Conservation (phyloP, 2,797 vertebrate species). For the Zalophus californianus region DNA sequence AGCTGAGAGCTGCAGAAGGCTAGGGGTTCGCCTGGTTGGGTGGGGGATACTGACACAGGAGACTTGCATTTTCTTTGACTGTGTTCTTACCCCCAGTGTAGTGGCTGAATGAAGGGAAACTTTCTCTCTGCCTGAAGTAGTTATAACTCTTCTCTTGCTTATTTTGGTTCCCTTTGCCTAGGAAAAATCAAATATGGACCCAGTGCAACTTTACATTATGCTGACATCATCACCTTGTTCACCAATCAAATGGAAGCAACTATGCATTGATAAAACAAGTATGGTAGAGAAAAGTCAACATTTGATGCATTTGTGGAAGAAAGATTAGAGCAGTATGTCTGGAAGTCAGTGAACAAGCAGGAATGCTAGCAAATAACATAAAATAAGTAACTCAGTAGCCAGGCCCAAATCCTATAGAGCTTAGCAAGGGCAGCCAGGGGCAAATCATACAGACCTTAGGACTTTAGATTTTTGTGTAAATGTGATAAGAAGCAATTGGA, state of each 20-base stretch:
- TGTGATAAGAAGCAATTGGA: slow-evolving; percentile 13
- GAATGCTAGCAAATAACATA: background rate
- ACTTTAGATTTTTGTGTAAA: background rate
- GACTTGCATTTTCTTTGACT: background rate
- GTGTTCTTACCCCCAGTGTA: background rate
- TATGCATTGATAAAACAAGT: background rate
- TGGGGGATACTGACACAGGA: background rate
- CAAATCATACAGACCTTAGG: background rate
- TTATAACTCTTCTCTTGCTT: background rate
- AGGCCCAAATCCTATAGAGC: background rate
- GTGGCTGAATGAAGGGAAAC: background rate
- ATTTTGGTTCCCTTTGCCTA: background rate
- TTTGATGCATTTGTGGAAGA: background rate
- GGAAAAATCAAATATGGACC: background rate
- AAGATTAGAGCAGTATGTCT: background rate
- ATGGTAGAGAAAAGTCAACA: background rate
- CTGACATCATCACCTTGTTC: background rate
- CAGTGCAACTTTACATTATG: background rate
- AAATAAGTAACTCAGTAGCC: background rate
- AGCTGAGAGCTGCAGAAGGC: background rate
- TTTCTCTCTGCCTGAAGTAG: background rate
- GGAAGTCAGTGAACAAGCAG: background rate
- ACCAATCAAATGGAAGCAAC: background rate
- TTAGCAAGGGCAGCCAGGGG: background rate
- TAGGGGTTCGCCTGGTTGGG: background rate